phyloP scores from a whole-genome alignment of 1,140 invertebrate species.

The Elysia chlorotica region DNA sequence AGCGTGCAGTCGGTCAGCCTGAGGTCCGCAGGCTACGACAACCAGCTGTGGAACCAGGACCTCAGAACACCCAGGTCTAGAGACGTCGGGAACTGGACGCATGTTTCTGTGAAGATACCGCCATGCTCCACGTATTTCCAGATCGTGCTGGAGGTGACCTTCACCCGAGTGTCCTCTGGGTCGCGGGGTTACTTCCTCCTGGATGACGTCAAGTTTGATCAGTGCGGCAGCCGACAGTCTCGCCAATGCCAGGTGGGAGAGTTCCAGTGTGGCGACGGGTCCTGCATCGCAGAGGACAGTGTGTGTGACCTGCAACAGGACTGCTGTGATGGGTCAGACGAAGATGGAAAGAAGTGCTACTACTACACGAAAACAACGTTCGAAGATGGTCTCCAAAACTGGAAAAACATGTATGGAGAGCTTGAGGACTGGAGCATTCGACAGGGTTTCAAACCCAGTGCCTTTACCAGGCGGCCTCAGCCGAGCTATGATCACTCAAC shows the following conservation, averaged over 20 bases:
- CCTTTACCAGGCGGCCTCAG: background rate
- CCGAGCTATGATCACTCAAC: constrained; percentile 23
- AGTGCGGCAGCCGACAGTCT: constrained; percentile 52
- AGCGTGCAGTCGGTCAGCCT: constrained; percentile 36
- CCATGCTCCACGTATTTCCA: constrained; percentile 49
- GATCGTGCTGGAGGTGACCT: constrained; percentile 42
- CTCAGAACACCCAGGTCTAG: too few species aligned
- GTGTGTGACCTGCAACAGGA: constrained; percentile 49
- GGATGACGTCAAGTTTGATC: constrained; percentile 78
- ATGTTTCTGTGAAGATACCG: constrained; percentile 61
- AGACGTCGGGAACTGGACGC: constrained; percentile 46
- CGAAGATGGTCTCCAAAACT: constrained; percentile 42
- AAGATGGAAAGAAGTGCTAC: constrained; percentile 37
- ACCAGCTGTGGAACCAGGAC: constrained; percentile 29
- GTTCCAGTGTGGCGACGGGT: constrained; percentile 60
- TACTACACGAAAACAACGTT: constrained; percentile 67
- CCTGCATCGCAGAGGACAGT: constrained; percentile 39
- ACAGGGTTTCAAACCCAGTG: background rate
- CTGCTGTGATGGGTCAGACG: constrained; percentile 55
- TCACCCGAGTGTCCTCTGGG: constrained; percentile 10
- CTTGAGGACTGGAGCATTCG: background rate
- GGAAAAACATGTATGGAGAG: background rate
- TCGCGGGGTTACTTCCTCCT: constrained; percentile 39
- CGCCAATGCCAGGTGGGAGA: constrained; percentile 42
- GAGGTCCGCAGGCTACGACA: constrained; percentile 62